Evolutionary conservation across 1,140 invertebrate species (phyloP), one percentile per base, ranked within the genome.

Genomic region (Drosophila pandora): DNA sequence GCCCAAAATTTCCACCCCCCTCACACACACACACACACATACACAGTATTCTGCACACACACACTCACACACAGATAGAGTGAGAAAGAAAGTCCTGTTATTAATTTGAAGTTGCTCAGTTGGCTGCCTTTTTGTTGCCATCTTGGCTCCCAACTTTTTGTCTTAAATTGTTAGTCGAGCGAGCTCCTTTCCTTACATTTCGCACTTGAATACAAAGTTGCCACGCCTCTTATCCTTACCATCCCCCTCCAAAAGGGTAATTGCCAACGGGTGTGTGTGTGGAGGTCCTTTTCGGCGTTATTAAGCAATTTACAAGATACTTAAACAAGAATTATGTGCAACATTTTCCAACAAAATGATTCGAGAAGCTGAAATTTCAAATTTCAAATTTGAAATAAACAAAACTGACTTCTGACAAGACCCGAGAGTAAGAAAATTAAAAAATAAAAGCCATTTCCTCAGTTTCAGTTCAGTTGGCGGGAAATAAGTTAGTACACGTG

Each of bases 221-320:
- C 59, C 60, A 53, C 50, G 41, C 72, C 73, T 56, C 54, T 41
- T 49, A 50, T 32, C 37, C 25, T 25, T 21, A 17, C n/a, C 39
- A 45, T 22, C 28, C 45, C 48, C 28, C n/a, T 28, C 34, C 2
- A 13, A 41, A 43, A 43, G 65, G 64, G 70, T 82, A 83, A 83
- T 79, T 83, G 75, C 49, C 53, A 5, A 13, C 8, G 12, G 32
- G 43, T 58, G 65, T 53, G 76, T 41, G 48, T 63, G 76, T 41
- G 63, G 41, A 25, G 10, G 56, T 55, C 83, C 83, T 83, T 76
- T 87, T 87, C 79, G 83, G 83, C 83, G 83, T 90, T 90, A 90
- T 90, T 90, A 90, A 90, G 85, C 85, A 90, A 90, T 90, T 90
- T 90, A 90, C 85, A 90, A 90, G 85, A 90, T 90, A 90, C 85